Conservation (phyloP, 2,113 vertebrate species). For the Xyliphius kryptos region DNA sequence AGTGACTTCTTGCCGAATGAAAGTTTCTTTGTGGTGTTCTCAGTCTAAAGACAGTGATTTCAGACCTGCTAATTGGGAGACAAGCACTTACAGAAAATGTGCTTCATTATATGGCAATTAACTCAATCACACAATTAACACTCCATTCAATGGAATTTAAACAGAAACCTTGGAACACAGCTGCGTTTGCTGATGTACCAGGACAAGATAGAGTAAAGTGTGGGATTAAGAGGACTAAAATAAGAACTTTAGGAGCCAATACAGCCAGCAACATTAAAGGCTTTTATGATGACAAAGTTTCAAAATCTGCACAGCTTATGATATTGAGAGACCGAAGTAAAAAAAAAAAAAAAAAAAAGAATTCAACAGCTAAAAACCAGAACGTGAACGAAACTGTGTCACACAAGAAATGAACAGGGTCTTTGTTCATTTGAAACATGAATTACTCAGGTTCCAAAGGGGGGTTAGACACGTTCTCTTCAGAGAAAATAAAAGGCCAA, state of each 20-base stretch:
- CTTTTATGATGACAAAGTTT: neutral
- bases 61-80: constrained; percentile 1
- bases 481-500: constrained; percentile 45
- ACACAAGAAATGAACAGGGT: neutral
- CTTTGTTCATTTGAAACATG: neutral
- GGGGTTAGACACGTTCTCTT: neutral
- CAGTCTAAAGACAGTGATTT: neutral
- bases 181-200: too few relatives aligned
- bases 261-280: too few relatives aligned
- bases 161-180: too few relatives aligned
- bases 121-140: neutral
- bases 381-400: neutral
- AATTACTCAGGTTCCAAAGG: neutral
- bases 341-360: neutral
- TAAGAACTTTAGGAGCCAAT: neutral
- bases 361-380: neutral
- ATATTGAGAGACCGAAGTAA: too few relatives aligned
- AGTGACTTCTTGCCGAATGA: constrained; percentile 4
- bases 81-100: constrained; percentile 1
- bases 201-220: too few relatives aligned
- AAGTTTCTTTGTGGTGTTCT: constrained; percentile 3
- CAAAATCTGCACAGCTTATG: too few relatives aligned
- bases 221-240: neutral
- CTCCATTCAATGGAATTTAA: neutral
- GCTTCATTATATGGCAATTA: too few relatives aligned